Percentiles rank a stretch among this genome's conserved stretches.
Conservation (phyloP, 2,888 invertebrate species). For the Caenorhabditis afra region DNA sequence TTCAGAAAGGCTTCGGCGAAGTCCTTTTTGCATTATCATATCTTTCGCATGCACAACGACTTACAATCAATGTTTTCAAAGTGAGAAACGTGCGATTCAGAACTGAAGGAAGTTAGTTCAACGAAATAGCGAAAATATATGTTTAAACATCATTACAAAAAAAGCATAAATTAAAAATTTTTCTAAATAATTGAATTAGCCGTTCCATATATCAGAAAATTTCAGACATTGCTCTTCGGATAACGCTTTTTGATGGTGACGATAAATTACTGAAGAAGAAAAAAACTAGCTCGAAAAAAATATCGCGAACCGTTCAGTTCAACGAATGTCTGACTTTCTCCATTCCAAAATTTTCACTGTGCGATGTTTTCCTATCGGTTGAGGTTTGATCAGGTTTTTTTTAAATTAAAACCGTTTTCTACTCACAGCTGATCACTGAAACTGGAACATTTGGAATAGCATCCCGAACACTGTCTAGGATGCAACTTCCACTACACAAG, state of each 20-base stretch:
- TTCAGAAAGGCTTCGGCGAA: conserved; percentile 83
- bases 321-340: conserved; percentile 79
- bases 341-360: conserved; percentile 76
- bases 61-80: conserved; percentile 84
- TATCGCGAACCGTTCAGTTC: conserved; percentile 73
- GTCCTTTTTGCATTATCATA: conserved; percentile 84
- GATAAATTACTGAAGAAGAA: conserved; percentile 77
- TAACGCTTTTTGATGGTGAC: conserved; percentile 70
- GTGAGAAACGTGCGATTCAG: conserved; percentile 82
- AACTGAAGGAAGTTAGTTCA: conserved; percentile 63
- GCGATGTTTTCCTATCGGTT: conserved; percentile 76
- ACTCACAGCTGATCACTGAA: conserved; percentile 76
- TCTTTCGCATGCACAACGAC: conserved; percentile 84
- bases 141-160: no score
- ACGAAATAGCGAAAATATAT: no score
- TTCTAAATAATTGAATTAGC: no score
- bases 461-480: conserved; percentile 71
- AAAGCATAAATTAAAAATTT: no score
- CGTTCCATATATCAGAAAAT: no score
- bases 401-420: no score
- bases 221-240: conserved; percentile 75
- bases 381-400: conserved; percentile 64
- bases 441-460: conserved; percentile 79
- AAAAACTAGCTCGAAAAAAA: conserved; percentile 77
- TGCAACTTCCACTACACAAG: conserved; percentile 78